Conservation (phyloP, 2,113 vertebrate genomes). For the Paedocypris sp. region DNA sequence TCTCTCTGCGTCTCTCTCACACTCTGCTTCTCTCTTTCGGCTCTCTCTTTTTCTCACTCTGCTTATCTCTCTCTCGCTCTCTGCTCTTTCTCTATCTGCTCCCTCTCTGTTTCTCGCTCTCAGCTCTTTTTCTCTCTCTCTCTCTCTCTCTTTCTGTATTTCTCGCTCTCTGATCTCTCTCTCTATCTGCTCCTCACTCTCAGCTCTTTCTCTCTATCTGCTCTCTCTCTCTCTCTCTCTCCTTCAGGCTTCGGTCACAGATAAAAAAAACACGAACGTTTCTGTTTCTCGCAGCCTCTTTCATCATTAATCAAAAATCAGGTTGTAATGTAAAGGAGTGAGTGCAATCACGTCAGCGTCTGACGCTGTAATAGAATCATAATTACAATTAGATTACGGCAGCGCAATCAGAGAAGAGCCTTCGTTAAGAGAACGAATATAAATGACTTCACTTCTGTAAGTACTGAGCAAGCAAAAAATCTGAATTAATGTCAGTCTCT, state of each 20-base stretch:
- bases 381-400: conserved; percentile 99
- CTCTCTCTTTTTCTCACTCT: too few relatives aligned
- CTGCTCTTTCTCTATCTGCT: too few relatives aligned
- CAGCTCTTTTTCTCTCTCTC: too few relatives aligned
- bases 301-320: conserved; percentile 99
- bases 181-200: conserved; percentile 29
- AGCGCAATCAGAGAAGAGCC: conserved; percentile 98
- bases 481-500: conserved; percentile 99
- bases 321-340: conserved; percentile 99
- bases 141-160: conserved; percentile 30
- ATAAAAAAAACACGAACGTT: conserved; percentile 94
- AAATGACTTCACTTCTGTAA: conserved; percentile 99
- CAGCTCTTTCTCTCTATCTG: conserved; percentile 22
- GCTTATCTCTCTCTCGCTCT: too few relatives aligned
- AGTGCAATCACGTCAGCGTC: conserved; percentile 99
- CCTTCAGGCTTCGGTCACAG: conserved; percentile 54
- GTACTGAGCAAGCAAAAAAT: conserved; percentile 99
- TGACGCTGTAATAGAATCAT: conserved; percentile 99
- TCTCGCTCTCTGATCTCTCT: too few relatives aligned
- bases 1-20: conserved; percentile 36
- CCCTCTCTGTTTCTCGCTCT: too few relatives aligned
- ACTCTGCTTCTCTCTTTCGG: conserved; percentile 37
- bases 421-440: conserved; percentile 99
- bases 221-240: conserved; percentile 21
- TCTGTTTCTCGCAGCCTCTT: conserved; percentile 99